Evolutionary conservation across 2,113 vertebrate species (phyloP), one percentile per base, ranked within the genome.

Genomic region (Chloebia gouldiae): DNA sequence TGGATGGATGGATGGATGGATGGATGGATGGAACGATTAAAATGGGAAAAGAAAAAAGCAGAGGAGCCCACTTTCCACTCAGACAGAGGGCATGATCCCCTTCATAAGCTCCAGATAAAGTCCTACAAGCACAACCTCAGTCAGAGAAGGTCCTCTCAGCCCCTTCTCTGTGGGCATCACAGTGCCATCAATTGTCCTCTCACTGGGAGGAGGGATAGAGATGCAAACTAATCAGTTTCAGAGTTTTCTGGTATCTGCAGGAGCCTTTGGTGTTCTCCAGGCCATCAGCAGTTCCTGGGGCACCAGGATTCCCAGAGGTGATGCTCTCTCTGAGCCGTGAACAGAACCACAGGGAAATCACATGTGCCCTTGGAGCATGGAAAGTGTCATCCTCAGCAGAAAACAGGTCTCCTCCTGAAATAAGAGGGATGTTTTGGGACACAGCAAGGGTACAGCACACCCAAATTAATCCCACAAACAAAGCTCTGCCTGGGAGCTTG

Each of bases 291-390:
- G 50, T 12, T 84, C 49, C 68, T 42, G 45, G 54, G 40, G 20
- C 54, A 73, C 15, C 50, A 61, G 23, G 8, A 35, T n/a, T 23
- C 53, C 51, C 66, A 86, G 49, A 56, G 13, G 21, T 51, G 63
- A 73, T 50, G 63, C 8, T 22, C 63, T 35, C 28, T 50, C 66
- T 47, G 35, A 76, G 57, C n/a, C 86, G 22, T 56, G 54, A 2
- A 0, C 9, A 22, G 71, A 88, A 45, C 39, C 42, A 70, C 42
- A 45, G 39, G 42, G 69, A 44, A 59, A 85, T 59, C 28, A 35
- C 6, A 1, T 6, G 0, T 4, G 23, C 27, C 39, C 28, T 37
- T 35, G 69, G 65, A 37, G 44, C 39, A 15, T 3, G 23, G 49
- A 65, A 83, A 45, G 20, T 30, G n/a, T 25, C 59, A 65, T 18